Evolutionary conservation across 2,113 vertebrate species (phyloP).

Genomic region (Arothron firmamentum): DNA sequence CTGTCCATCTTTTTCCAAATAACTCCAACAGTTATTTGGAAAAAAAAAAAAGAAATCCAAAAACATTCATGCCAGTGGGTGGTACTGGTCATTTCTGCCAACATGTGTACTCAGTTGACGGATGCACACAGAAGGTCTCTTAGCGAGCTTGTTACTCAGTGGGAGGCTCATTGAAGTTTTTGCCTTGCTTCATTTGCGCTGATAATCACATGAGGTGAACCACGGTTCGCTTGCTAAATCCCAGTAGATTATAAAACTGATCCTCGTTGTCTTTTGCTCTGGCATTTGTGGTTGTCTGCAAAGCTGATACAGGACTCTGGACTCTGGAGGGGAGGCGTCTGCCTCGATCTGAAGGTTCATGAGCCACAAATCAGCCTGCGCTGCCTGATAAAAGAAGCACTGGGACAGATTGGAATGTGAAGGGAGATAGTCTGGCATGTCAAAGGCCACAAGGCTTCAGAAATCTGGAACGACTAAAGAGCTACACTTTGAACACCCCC

Average conservation of each 20-base stretch:
- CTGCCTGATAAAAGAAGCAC: conserved; percentile 57
- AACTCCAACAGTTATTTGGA: conserved; percentile 28
- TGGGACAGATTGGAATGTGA: conserved; percentile 63
- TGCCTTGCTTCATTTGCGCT: conserved; percentile 61
- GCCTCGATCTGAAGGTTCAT: conserved; percentile 33
- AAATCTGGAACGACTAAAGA: conserved; percentile 42
- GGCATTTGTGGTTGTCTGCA: conserved; percentile 37
- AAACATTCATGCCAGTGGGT: conserved; percentile 34
- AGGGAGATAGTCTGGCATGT: conserved; percentile 60
- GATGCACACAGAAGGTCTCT: conserved; percentile 48
- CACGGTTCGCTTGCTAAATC: conserved; percentile 51
- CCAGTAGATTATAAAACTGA: conserved; percentile 50
- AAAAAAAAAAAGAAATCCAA: conserved; percentile 1
- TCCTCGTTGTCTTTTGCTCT: conserved; percentile 27
- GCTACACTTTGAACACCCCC: conserved; percentile 46
- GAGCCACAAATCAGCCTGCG: conserved; percentile 59
- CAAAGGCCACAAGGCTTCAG: conserved; percentile 54
- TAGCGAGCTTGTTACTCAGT: conserved; percentile 48
- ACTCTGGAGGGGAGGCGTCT: conserved; percentile 36
- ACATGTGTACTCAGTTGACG: conserved; percentile 51
- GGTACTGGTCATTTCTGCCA: conserved; percentile 42
- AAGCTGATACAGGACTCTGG: conserved; percentile 43
- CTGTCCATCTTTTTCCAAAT: conserved; percentile 17
- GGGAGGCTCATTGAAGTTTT: conserved; percentile 52
- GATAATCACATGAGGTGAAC: conserved; percentile 61